Evolutionary conservation across 2,888 invertebrate genomes (phyloP).

Genomic region (Rugalucina vietnamica): DNA sequence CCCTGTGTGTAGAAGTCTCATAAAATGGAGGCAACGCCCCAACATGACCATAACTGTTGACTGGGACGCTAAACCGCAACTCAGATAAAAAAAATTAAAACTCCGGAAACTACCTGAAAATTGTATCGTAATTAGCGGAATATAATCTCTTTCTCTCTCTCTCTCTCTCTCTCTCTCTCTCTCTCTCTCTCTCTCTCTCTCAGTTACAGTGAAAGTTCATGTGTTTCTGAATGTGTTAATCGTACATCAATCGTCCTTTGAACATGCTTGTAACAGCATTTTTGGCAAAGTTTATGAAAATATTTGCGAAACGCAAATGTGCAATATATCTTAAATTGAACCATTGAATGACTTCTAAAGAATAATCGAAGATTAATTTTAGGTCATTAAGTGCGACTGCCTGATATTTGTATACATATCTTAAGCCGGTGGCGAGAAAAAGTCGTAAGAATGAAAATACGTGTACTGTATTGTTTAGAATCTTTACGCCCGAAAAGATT

Average conservation of each 20-base stretch:
- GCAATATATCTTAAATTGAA: constrained; percentile 1
- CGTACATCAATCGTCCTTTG: too few relatives aligned
- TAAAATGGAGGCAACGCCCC: too few relatives aligned
- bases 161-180: too few relatives aligned
- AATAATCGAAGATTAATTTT: background rate
- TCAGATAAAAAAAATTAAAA: too few relatives aligned
- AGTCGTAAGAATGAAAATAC: background rate
- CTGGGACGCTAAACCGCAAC: too few relatives aligned
- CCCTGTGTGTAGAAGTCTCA: too few relatives aligned
- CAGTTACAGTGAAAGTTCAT: too few relatives aligned
- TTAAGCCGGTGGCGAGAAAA: background rate
- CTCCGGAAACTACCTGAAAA: too few relatives aligned
- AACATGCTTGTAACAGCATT: background rate
- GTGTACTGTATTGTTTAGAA: background rate
- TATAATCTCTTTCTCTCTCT: too few relatives aligned
- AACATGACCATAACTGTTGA: too few relatives aligned
- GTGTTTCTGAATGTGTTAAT: background rate
- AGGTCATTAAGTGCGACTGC: background rate
- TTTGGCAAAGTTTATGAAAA: background rate
- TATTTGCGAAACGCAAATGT: background rate
- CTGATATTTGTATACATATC: background rate
- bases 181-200: too few relatives aligned
- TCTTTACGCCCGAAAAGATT: background rate
- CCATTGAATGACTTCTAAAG: background rate
- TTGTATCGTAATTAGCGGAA: too few relatives aligned